These are phyloP conservation scores for Drepanosiphum platanoidis DNA, from an alignment of 2,888 invertebrate genomes.

Conservation along the genomic window DNA sequence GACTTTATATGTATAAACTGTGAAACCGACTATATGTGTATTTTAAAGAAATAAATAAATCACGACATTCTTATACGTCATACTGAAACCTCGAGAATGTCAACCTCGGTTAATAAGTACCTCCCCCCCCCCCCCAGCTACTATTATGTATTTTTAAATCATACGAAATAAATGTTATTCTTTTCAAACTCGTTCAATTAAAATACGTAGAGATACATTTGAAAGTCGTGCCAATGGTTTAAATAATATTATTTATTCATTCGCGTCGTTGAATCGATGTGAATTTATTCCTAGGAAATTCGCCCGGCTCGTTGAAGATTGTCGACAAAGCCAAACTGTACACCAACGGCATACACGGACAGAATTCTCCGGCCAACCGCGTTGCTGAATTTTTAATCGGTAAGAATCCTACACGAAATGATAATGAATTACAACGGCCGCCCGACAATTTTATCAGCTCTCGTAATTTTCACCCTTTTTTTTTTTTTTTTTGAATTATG, in stretches of 20 bases:
- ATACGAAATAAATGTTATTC: neutral
- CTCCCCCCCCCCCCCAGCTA: too few species aligned
- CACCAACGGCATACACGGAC: conserved; percentile 24
- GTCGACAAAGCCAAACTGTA: conserved; percentile 47
- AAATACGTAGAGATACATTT: too few species aligned
- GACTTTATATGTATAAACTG: too few species aligned
- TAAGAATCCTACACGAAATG: neutral
- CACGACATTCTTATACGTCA: too few species aligned
- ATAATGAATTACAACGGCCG: neutral
- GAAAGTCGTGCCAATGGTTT: too few species aligned
- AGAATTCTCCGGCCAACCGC: conserved; percentile 15
- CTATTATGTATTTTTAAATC: too few species aligned
- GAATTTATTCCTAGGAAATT: conserved; percentile 4
- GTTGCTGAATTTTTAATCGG: conserved; percentile 52
- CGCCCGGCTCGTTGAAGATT: neutral
- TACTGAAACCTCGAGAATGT: too few species aligned
- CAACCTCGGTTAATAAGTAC: too few species aligned
- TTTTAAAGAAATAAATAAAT: too few species aligned
- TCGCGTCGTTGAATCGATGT: neutral
- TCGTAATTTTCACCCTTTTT: too few species aligned
- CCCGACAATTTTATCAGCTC: neutral
- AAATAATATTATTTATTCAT: neutral
- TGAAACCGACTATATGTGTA: too few species aligned
- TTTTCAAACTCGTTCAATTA: neutral
- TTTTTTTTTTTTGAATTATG: too few species aligned